Base-by-base conservation (phyloP, 2,888 invertebrate genomes). In the Petrophora chlorosata region DNA sequence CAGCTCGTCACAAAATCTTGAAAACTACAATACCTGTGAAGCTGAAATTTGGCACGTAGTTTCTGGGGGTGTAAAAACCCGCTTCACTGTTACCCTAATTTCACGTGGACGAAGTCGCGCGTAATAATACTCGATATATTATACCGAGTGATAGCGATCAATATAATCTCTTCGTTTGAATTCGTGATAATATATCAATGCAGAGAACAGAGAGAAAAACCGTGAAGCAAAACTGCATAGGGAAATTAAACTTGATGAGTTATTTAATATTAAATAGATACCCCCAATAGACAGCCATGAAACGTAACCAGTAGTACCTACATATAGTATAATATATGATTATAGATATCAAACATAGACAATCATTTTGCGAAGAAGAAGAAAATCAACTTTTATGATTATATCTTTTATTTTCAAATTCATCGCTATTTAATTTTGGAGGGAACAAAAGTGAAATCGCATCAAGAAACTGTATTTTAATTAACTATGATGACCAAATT, bases 251-350 rank as follows among this genome's bases (percentile, higher is more conserved):
- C 12, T 46, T 40, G 36, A 51, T 39, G 35, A 40, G 30, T 35
- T 35, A 35, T 47, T 52, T 47, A 47, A 33, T 42, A 43, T 47
- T 46, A 36, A 42, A 44, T 53, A 48, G 40, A 40, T 41, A 30
- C 16, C 22, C 25, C 44, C 32, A 14, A 43, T 43, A 42, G 46
- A 33, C 32, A 39, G 23, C 38, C 33, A 38, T 44, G 36, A 36
- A 58, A 44, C 32, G n/a, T n/a, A n/a, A n/a, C n/a, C n/a, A 52
- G 38, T 40, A 46, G 47, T 50, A 56, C 51, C 45, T n/a, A n/a
- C n/a, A n/a, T n/a, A n/a, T n/a, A n/a, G n/a, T n/a, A n/a, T n/a
- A 44, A 50, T 47, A 57, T 59, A 45, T 52, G 53, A 58, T 56
- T 52, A 59, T 42, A 50, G 30, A 53, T 45, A 46, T 54, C 39